Evolutionary conservation across 2,797 vertebrate species (phyloP), one percentile per base, ranked within the genome.

Genomic region (Graptemys geographica): DNA sequence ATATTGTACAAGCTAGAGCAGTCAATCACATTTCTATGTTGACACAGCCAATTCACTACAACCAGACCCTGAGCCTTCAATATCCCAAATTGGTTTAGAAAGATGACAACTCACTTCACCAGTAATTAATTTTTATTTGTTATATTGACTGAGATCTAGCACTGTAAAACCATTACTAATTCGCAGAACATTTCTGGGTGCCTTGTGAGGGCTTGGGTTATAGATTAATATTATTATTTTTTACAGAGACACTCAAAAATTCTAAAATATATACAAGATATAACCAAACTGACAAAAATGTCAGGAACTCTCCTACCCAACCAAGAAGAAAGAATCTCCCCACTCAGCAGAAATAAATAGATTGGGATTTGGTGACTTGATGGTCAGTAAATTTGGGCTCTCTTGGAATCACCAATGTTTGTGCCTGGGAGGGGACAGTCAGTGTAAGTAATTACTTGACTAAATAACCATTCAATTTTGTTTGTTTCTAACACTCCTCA

Each of bases 371-470:
- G 82, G 28, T 19, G 78, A 95, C 57, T 82, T 37, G 81, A 94
- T 94, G 95, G 94, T 95, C 94, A 96, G 95, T 94, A 96, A 25
- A 41, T 74, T 86, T 81, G 93, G 59, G 55, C 55, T 92, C 5
- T 53, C 94, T 92, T 57, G 89, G 86, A 86, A 53, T 59, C 84
- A 88, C 25, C 55, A 86, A 8, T 95, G 87, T 95, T 94, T 96
- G 93, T 96, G 91, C 92, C 91, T 72, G 41, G 90, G 80, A 96
- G 95, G 88, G 91, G 76, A 93, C 84, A 23, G 0, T 93, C 94
- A 87, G 92, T 92, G 93, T 90, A 97, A 93, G 93, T 90, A 97
- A 94, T 97, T 95, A 92, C 87, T 90, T 96, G 85, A 93, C 95
- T 95, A 96, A 96, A 96, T 91, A 97, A 51, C 31, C 65, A 90